Base-by-base conservation (phyloP, 2,113 vertebrate species). In the Connochaetes taurinus region DNA sequence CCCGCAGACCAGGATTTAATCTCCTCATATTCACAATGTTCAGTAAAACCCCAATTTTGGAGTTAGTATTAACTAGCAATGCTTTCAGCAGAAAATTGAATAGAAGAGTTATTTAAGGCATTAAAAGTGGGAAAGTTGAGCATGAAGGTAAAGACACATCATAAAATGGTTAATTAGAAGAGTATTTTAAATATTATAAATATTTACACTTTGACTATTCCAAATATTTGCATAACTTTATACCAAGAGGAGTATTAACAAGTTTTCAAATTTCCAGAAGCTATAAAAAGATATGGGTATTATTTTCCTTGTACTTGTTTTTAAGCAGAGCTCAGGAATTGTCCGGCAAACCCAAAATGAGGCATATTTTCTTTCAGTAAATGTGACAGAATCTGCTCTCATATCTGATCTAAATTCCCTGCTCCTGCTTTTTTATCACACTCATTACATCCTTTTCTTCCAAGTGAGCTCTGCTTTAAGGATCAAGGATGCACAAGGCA, bases 61-160 rank as follows among this genome's bases (percentile, higher is more conserved):
- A 92, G 13, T 81, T 33, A 82, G 53, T 50, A 58, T 60, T 94
- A 91, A 91, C 15, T 11, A 94, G 17, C 53, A 88, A 53, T 60
- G 10, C 76, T 90, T 92, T 90, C 55, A 60, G 13, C 84, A 52
- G 3, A 84, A 86, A 97, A 67, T 86, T 57, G 92, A 93, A 83
- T 71, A 31, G 76, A 87, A 89, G 53, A 81, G 27, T 84, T 96
- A 71, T 43, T 67, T 85, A 94, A 92, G 43, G 43, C 82, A 87
- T 93, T 94, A 36, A 96, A 96, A 94, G 53, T 53, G 16, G 43
- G 43, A 96, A 97, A 96, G 21, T 89, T 94, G 33, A 95, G 3
- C 62, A 45, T n/a, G 40, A 92, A 94, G 83, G 55, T 62, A 58
- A 96, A 93, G 36, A 45, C 21, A 82, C 84, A 55, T 96, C 71